Evolutionary conservation across 2,113 vertebrate species (phyloP).

Genomic region (Proterorhinus semilunaris): DNA sequence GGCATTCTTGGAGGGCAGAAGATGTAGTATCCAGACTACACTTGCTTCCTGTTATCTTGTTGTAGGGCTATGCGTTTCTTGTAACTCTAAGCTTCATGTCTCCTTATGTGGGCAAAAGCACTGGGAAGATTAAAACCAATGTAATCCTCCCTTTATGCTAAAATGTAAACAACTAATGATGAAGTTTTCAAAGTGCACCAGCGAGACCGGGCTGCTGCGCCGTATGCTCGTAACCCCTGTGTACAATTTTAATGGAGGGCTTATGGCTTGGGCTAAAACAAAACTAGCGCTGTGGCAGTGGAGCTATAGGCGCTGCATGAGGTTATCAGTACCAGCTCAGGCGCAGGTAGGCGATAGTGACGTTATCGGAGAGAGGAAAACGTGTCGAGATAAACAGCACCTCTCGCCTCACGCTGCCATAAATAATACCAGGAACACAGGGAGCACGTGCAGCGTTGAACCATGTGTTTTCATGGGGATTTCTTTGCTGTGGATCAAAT

Average conservation of each 20-base stretch:
- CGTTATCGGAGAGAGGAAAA: constrained; percentile 2
- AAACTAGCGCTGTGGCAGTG: background rate
- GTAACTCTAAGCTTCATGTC: constrained; percentile 30
- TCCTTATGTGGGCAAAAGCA: background rate
- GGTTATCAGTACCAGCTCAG: constrained; percentile 1
- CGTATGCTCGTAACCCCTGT: constrained; percentile 7
- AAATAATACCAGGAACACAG: background rate
- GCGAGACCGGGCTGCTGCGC: constrained; percentile 12
- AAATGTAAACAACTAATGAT: constrained; percentile 13
- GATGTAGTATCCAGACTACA: no score
- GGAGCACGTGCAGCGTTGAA: no score
- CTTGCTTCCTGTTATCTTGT: no score
- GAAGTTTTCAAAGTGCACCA: constrained; percentile 6
- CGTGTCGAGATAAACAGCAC: background rate
- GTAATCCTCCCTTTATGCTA: constrained; percentile 8
- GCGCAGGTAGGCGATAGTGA: constrained; percentile 3
- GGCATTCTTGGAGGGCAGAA: no score
- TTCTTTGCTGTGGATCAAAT: no score
- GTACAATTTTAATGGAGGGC: constrained; percentile 43
- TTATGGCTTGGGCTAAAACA: constrained; percentile 33
- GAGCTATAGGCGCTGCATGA: background rate
- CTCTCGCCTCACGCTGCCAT: background rate
- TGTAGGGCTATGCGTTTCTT: constrained; percentile 5
- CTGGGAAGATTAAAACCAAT: constrained; percentile 8
- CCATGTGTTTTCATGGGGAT: no score